phyloP scores from a whole-genome alignment of 1,140 invertebrate species.

The Oreohelix idahoensis region DNA sequence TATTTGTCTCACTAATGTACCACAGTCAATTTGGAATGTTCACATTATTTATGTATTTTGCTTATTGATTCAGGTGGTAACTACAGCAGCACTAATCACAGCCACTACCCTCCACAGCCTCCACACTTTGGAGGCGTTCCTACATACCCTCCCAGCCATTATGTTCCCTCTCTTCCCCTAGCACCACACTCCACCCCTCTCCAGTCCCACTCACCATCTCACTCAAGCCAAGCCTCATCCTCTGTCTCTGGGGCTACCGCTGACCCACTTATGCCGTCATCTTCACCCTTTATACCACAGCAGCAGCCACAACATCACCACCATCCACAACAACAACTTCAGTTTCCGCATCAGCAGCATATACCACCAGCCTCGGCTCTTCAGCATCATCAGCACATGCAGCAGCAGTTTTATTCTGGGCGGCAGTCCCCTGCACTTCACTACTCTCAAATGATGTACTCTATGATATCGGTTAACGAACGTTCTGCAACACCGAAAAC shows the following conservation, averaged over 20 bases:
- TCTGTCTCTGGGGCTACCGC: conserved; percentile 24
- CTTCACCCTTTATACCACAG: neutral
- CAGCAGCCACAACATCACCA: neutral
- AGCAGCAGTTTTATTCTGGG: neutral
- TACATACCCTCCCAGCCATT: conserved; percentile 30
- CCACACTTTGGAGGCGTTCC: conserved; percentile 34
- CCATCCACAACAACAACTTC: neutral
- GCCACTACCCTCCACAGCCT: conserved; percentile 12
- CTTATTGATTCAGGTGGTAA: conserved; percentile 4
- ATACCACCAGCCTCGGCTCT: neutral
- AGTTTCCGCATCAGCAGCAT: neutral
- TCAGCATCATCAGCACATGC: conserved; percentile 25
- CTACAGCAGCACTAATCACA: neutral
- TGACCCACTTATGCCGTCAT: conserved; percentile 17
- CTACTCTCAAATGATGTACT: conserved; percentile 4
- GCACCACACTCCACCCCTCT: neutral
- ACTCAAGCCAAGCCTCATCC: conserved; percentile 30
- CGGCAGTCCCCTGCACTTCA: conserved; percentile 16
- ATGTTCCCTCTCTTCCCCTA: conserved; percentile 2
- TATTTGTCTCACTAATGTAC: no score
- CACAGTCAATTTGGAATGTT: no score
- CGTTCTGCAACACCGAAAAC: neutral
- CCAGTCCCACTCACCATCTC: conserved; percentile 16
- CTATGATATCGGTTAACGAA: neutral
- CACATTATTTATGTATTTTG: neutral